phyloP scores from a whole-genome alignment of 2,888 invertebrate genomes.

The Aspidiotus destructor region DNA sequence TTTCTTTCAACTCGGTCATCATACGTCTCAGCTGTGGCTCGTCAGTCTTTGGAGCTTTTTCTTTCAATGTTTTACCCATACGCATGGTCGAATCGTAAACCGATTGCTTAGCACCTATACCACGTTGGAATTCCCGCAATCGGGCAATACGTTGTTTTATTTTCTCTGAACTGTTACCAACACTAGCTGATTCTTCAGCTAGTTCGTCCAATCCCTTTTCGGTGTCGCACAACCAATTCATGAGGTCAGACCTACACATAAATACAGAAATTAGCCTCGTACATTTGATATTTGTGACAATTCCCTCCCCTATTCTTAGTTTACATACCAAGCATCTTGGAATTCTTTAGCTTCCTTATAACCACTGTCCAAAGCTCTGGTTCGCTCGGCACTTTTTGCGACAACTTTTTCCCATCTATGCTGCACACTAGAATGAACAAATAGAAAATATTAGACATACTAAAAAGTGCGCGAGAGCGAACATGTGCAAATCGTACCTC shows the following conservation, averaged over 20 bases:
- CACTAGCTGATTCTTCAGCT: slow-evolving; percentile 57
- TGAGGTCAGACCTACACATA: slow-evolving; percentile 57
- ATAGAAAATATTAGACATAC: not conserved
- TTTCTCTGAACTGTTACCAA: slow-evolving; percentile 81
- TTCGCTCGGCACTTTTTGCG: slow-evolving; percentile 87
- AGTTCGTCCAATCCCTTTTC: slow-evolving; percentile 72
- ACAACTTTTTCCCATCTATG: slow-evolving; percentile 97
- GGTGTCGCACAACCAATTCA: slow-evolving; percentile 83
- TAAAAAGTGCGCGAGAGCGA: not conserved
- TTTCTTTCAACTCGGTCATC: slow-evolving; percentile 81
- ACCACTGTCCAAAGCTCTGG: slow-evolving; percentile 84
- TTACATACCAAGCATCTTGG: slow-evolving; percentile 70
- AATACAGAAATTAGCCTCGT: not conserved
- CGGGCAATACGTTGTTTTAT: slow-evolving; percentile 70
- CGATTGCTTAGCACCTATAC: slow-evolving; percentile 75
- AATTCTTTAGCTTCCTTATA: slow-evolving; percentile 94
- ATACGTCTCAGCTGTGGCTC: slow-evolving; percentile 72
- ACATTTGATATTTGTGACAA: not conserved
- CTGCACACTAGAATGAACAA: slow-evolving; percentile 58
- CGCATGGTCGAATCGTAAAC: slow-evolving; percentile 84
- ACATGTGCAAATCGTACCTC: slow-evolving; percentile 41
- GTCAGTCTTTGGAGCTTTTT: slow-evolving; percentile 87
- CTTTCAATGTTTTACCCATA: slow-evolving; percentile 78
- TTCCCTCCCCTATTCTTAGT: too few relatives aligned
- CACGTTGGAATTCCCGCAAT: slow-evolving; percentile 89